Evolutionary conservation across 1,140 invertebrate genomes (phyloP), one percentile per base, ranked within the genome.

Genomic region (Lamellibrachia luymesi): DNA sequence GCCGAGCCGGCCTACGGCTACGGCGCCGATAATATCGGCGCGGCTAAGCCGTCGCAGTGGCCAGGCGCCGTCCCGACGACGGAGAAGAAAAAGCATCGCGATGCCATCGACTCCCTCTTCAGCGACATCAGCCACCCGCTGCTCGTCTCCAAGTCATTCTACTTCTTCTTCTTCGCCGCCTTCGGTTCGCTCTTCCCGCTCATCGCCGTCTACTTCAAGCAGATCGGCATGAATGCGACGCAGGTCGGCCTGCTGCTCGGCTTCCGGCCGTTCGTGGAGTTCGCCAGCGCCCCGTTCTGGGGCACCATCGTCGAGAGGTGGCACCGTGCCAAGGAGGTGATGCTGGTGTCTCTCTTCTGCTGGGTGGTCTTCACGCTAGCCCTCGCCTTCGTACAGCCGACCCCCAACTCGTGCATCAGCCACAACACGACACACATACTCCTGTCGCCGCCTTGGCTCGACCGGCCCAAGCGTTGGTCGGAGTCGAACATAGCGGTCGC

Each of bases 101-200:
- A 96, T 90, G 93, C 95, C 92, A 95, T 96, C 17, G 95, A 96
- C 94, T 94, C 93, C 2, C 50, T 96, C 56, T 95, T 95, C 64
- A 95, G 95, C 0, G 94, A 96, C 50, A 94, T 96, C 13, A 95
- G 96, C 93, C 94, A 94, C 90, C 95, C 96, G 92, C 93, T 96
- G 25, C 94, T 96, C 4, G 95, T 96, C 51, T 95, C 95, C 92
- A 96, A 96, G 93, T 51, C 90, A 1, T 99, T 99, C 96, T 99
- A 99, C 96, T 99, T 99, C 96, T 99, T 99, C 97, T 99, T 99
- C 96, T 99, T 99, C 96, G 99, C 99, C 2, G 99, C 99, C 1
- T 99, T 99, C 95, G 99, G 99, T 7, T 99, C 98, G 0, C 97
- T 99, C 0, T 99, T 99, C 95, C 99, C 99, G 0, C 96, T 99